Percentiles rank a stretch among this genome's conserved stretches.
These are phyloP conservation scores for Brachyrhaphis roseni DNA, from an alignment of 2,797 vertebrate genomes.

Conservation along the genomic window DNA sequence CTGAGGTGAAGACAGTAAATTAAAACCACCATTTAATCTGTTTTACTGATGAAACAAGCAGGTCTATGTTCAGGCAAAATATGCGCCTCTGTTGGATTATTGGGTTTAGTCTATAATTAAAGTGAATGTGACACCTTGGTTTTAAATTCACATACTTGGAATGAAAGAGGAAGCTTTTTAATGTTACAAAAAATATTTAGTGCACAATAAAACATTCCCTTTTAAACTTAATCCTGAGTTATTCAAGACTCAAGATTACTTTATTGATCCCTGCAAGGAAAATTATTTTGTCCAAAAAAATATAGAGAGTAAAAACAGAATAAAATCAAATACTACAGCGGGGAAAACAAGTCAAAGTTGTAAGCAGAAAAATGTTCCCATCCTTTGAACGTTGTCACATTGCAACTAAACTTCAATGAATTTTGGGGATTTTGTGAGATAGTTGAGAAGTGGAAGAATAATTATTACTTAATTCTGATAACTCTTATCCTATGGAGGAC, in stretches of 20 bases:
- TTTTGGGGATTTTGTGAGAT: neutral
- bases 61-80: neutral
- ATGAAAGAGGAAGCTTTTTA: neutral
- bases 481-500: neutral
- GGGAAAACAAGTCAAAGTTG: neutral
- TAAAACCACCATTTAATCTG: neutral
- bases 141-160: neutral
- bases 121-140: neutral
- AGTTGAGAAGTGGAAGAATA: neutral
- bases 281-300: no score
- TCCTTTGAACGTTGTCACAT: neutral
- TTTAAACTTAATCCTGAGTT: neutral
- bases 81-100: neutral
- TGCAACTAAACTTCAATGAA: neutral
- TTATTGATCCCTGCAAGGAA: no score
- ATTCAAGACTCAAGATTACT: no score
- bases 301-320: no score
- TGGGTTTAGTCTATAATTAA: neutral
- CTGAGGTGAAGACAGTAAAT: neutral
- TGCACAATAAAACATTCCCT: neutral
- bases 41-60: neutral
- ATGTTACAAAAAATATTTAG: neutral
- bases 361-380: neutral
- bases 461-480: neutral
- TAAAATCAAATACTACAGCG: no score